Evolutionary conservation across 2,113 vertebrate species (phyloP), one percentile per base, ranked within the genome.

Genomic region (Hucho hucho): DNA sequence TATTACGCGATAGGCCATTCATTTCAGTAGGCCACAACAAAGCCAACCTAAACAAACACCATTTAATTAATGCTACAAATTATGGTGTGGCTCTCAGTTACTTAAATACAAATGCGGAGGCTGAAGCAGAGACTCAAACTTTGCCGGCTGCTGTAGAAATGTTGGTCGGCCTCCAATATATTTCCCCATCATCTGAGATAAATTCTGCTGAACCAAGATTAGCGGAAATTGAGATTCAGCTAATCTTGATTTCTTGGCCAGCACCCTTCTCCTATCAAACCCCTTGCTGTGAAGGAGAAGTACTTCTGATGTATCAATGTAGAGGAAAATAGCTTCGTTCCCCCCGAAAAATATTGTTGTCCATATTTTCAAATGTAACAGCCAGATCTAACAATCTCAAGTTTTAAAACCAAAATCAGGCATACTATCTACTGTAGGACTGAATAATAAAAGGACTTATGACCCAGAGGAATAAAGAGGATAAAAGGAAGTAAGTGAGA

Each of bases 201-300:
- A 26, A 80, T 75, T 75, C 71, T 88, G 77, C 76, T 89, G 80
- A 87, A 71, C 79, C 75, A 49, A 61, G 76, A 78, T 6, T 32
- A 6, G 32, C 32, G 79, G 58, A 85, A 82, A 81, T 71, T 83
- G 69, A 85, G 65, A 84, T 81, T 78, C 83, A 83, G 79, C 78
- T 78, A 22, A 84, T 85, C 26, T 81, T 72, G 79, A 78, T 83
- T 84, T 77, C 74, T 69, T 26, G 3, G 67, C 78, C 71, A 65
- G 80, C 71, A 22, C 75, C 43, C 32, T 32, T 80, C 65, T 32
- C 72, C 72, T n/a, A 70, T 72, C 18, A 61, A 61, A 61, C n/a
- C n/a, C n/a, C 13, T 4, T 53, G 49, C 49, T 53, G 49, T 53
- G 49, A 53, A 43, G 32, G 58, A 53, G 49, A 53, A 53, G 2